phyloP scores from a whole-genome alignment of 2,797 vertebrate genomes.

The Enteromius argenteus region DNA sequence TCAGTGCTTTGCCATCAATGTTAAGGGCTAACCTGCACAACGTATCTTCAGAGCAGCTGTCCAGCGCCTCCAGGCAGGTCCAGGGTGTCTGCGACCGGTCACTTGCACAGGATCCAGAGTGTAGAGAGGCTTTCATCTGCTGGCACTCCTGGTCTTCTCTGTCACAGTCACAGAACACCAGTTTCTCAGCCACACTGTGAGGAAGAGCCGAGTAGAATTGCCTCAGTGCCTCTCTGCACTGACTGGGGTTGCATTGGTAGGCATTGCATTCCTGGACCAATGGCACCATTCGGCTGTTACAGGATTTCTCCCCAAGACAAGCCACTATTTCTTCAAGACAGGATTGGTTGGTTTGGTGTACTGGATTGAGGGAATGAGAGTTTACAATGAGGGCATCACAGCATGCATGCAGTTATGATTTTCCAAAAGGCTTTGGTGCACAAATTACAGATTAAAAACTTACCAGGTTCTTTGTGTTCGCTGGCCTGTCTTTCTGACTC shows the following conservation, averaged over 20 bases:
- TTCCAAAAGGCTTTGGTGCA: not conserved
- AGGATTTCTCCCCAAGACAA: conserved; percentile 84
- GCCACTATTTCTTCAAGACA: conserved; percentile 81
- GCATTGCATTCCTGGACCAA: conserved; percentile 82
- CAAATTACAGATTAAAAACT: conserved; percentile 7
- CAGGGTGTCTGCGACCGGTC: conserved; percentile 58
- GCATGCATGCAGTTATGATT: not conserved
- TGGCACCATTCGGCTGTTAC: conserved; percentile 82
- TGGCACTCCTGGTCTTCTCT: conserved; percentile 80
- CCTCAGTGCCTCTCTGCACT: conserved; percentile 77
- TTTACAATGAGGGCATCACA: not conserved
- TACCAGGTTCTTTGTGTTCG: conserved; percentile 71
- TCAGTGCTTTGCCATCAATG: not conserved
- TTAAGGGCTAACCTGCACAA: conserved; percentile 77
- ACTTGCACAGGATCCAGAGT: conserved; percentile 79
- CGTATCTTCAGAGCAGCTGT: conserved; percentile 74
- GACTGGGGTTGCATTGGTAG: conserved; percentile 74
- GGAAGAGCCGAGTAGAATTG: conserved; percentile 85
- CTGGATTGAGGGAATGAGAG: conserved; percentile 65
- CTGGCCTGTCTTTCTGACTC: conserved; percentile 73
- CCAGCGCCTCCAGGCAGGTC: conserved; percentile 78
- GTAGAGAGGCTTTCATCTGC: conserved; percentile 79
- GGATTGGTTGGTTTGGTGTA: conserved; percentile 67
- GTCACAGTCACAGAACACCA: conserved; percentile 87
- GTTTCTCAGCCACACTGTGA: conserved; percentile 80